A percentile compares a stretch with the other conserved stretches of the same genome.
These are phyloP conservation scores for Cephus sareptanus DNA, from an alignment of 2,888 invertebrate genomes.

Conservation along the genomic window DNA sequence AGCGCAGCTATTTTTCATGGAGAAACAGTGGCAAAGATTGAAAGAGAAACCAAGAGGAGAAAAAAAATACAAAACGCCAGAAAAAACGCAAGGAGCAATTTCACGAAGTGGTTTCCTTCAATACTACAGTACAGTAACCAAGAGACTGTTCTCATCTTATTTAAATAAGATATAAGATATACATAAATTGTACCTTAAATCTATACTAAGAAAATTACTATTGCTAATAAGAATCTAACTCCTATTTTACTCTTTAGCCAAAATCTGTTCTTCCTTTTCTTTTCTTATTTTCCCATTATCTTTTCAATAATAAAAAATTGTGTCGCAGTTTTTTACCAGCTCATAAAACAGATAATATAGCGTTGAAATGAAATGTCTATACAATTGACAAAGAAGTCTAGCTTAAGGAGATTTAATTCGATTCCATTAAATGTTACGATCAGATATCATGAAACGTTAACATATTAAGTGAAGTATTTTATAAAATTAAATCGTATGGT, in stretches of 20 bases:
- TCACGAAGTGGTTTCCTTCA: neutral
- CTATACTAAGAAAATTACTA: neutral
- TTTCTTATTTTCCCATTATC: too few relatives aligned
- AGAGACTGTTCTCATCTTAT: too few relatives aligned
- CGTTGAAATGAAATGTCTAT: neutral
- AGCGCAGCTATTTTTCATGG: neutral
- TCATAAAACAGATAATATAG: neutral
- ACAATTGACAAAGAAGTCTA: neutral
- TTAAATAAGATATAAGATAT: neutral
- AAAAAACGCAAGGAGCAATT: neutral
- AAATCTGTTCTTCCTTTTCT: too few relatives aligned
- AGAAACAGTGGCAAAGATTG: neutral
- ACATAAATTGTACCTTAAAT: neutral
- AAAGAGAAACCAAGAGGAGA: neutral
- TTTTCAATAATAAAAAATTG: too few relatives aligned
- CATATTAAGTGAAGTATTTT: too few relatives aligned
- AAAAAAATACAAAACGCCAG: neutral
- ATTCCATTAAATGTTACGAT: too few relatives aligned
- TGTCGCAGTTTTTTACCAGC: too few relatives aligned
- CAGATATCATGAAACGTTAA: too few relatives aligned
- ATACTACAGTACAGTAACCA: neutral
- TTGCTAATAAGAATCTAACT: neutral
- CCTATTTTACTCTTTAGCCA: too few relatives aligned
- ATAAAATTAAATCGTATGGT: too few relatives aligned
- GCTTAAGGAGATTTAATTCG: too few relatives aligned